Evolutionary conservation across 2,797 vertebrate genomes (phyloP).

Genomic region (Intellagama lesueurii): DNA sequence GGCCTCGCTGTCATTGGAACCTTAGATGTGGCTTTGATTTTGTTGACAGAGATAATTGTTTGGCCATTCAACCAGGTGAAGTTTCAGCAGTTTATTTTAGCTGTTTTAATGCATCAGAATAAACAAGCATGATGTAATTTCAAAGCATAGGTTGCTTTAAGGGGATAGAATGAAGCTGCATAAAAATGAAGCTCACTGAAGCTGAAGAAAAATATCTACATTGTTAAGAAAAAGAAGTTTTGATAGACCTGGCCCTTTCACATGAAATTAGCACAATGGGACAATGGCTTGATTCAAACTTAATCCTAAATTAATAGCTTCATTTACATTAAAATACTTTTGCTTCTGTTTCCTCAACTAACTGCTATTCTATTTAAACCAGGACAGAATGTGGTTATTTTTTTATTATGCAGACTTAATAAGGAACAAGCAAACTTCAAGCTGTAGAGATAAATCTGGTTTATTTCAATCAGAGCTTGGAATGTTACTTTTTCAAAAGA

Average conservation of each 20-base stretch:
- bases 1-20: not conserved
- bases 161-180: not conserved
- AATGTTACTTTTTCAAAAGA: no score
- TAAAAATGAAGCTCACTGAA: not conserved
- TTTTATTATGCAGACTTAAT: not conserved
- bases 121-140: not conserved
- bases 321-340: not conserved
- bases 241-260: not conserved
- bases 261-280: not conserved
- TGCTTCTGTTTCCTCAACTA: not conserved
- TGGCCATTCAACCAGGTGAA: not conserved
- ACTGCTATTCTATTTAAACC: not conserved
- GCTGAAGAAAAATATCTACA: not conserved
- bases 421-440: not conserved
- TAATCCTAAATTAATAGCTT: not conserved
- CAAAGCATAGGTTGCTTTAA: not conserved
- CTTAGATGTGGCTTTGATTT: not conserved
- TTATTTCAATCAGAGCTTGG: no score
- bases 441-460: not conserved
- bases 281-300: not conserved
- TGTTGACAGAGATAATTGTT: not conserved
- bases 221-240: not conserved
- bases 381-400: not conserved
- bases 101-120: not conserved
- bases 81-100: not conserved